Percentiles rank a stretch among this genome's conserved stretches.
phyloP scores from a whole-genome alignment of 2,797 vertebrate species.

The Notamacropus eugenii region DNA sequence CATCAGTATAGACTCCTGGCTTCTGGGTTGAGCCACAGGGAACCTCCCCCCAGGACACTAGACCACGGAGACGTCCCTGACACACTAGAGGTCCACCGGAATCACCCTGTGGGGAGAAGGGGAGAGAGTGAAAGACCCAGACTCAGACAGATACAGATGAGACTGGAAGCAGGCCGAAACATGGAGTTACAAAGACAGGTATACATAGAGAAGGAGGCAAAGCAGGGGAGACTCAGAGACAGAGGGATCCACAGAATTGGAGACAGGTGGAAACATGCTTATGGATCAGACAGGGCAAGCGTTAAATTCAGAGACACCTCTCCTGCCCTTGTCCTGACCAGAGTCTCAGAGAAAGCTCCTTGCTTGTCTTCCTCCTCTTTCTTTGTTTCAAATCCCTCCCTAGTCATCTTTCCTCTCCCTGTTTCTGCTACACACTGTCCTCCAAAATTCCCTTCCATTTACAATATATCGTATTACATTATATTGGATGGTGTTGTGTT shows the following conservation, averaged over 20 bases:
- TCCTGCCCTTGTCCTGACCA: not conserved
- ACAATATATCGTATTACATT: not conserved
- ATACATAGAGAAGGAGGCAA: not conserved
- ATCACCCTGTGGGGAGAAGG: conserved; percentile 71
- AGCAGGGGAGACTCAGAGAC: not conserved
- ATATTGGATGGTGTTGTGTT: no score
- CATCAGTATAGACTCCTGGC: conserved; percentile 77
- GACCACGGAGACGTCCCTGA: conserved; percentile 73
- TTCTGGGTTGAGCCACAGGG: conserved; percentile 76
- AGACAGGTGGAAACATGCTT: not conserved
- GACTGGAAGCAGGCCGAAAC: not conserved
- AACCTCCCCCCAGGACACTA: conserved; percentile 79
- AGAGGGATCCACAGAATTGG: not conserved
- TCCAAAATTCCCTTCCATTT: not conserved
- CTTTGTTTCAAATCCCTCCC: not conserved
- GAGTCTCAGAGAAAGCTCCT: not conserved
- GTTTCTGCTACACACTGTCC: not conserved
- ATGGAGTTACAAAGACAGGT: not conserved
- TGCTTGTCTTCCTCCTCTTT: not conserved
- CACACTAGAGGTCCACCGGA: conserved; percentile 82
- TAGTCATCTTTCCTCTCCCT: not conserved
- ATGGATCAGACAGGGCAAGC: not conserved
- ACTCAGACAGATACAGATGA: not conserved
- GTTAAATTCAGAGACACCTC: not conserved
- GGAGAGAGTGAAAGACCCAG: not conserved